Evolutionary conservation across 2,888 invertebrate species (phyloP).

Genomic region (Aphrophora alni): DNA sequence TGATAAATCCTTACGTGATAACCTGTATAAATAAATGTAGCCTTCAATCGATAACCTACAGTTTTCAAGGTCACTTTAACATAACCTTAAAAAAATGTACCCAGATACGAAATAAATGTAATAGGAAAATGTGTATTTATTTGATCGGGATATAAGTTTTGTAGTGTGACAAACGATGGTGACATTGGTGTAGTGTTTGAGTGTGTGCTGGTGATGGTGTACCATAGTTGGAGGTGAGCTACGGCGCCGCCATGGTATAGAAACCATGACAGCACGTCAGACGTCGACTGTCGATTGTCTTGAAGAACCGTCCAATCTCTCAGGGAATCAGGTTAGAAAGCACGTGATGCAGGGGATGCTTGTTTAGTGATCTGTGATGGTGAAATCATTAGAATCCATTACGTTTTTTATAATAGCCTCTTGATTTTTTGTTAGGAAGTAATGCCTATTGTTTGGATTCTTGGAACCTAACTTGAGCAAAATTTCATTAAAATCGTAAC

Average conservation of each 20-base stretch:
- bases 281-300: conserved; percentile 37
- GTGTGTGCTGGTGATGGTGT: background rate
- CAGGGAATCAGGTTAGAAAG: conserved; percentile 41
- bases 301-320: conserved; percentile 40
- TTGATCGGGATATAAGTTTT: background rate
- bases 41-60: background rate
- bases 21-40: background rate
- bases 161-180: background rate
- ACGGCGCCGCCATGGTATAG: conserved; percentile 25
- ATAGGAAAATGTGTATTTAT: background rate
- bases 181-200: background rate
- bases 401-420: too few species aligned
- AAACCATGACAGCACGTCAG: conserved; percentile 31
- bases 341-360: too few species aligned
- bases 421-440: too few species aligned
- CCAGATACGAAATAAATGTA: background rate
- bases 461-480: too few species aligned
- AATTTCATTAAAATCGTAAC: too few species aligned
- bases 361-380: too few species aligned
- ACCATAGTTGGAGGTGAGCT: background rate
- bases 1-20: background rate
- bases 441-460: too few species aligned
- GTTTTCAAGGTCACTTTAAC: background rate
- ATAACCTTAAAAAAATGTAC: background rate
- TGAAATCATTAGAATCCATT: too few species aligned